Percentiles rank a stretch among this genome's conserved stretches.
Evolutionary conservation across 2,888 invertebrate genomes (phyloP).

Genomic region (Clistopyga incitator): DNA sequence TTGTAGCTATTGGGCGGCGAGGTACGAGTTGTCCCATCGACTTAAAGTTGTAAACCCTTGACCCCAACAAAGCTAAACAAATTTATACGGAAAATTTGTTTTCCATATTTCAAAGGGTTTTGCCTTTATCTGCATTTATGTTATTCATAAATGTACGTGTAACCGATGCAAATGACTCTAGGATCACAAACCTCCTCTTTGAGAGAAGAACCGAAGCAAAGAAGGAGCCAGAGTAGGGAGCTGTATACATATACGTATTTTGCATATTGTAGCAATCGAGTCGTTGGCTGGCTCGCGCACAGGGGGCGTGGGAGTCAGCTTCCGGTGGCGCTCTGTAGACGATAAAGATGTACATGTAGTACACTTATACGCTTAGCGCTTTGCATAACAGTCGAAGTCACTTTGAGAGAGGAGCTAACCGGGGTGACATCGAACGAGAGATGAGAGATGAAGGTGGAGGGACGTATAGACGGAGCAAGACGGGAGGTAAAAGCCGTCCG

Average conservation of each 20-base stretch:
- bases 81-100: not conserved
- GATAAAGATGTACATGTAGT: slow-evolving; percentile 45
- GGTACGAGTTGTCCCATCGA: too few relatives aligned
- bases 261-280: slow-evolving; percentile 29
- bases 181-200: slow-evolving; percentile 2
- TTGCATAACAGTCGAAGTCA: slow-evolving; percentile 67
- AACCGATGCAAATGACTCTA: slow-evolving; percentile 9
- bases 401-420: slow-evolving; percentile 59
- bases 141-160: slow-evolving; percentile 21
- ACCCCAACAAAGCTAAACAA: not conserved
- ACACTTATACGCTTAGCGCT: slow-evolving; percentile 64
- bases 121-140: slow-evolving; percentile 10
- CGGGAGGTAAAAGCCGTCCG: slow-evolving; percentile 66
- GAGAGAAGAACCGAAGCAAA: slow-evolving; percentile 3
- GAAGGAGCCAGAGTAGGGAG: not conserved
- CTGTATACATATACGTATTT: slow-evolving; percentile 18
- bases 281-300: slow-evolving; percentile 1
- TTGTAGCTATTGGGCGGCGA: too few relatives aligned
- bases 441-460: slow-evolving; percentile 24
- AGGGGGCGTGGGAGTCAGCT: slow-evolving; percentile 20
- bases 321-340: slow-evolving; percentile 25
- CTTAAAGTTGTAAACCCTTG: not conserved
- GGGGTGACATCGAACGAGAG: slow-evolving; percentile 65
- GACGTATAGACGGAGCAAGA: slow-evolving; percentile 19
- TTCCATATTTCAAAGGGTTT: not conserved